Percentiles rank a stretch among this genome's conserved stretches.
phyloP scores from a whole-genome alignment of 2,888 invertebrate genomes.

The Lagria hirta region DNA sequence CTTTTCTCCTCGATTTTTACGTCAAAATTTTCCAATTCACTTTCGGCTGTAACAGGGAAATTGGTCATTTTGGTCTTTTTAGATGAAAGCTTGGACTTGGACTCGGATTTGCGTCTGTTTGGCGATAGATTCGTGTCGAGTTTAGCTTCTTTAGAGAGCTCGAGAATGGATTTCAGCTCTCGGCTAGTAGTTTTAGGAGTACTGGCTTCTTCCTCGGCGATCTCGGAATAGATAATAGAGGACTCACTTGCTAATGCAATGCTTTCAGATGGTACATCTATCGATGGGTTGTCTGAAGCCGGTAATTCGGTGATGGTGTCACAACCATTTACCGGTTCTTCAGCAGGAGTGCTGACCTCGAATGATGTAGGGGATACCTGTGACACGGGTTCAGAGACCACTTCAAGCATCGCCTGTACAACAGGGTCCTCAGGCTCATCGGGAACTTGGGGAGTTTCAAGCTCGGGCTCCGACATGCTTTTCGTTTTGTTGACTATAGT shows the following conservation, averaged over 20 bases:
- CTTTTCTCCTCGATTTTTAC: constrained; percentile 21
- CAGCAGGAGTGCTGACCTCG: not conserved
- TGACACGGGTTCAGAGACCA: too few species aligned
- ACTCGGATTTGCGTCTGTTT: constrained; percentile 54
- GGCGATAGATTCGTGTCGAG: constrained; percentile 57
- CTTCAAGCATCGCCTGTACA: too few species aligned
- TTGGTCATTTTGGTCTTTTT: constrained; percentile 28
- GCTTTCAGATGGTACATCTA: not conserved
- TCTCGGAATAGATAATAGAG: too few species aligned
- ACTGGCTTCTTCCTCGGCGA: constrained; percentile 2
- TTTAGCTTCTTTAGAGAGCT: constrained; percentile 69
- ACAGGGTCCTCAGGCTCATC: not conserved
- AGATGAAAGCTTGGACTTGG: constrained; percentile 26
- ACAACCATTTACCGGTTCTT: constrained; percentile 2
- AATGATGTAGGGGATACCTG: not conserved
- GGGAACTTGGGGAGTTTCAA: not conserved
- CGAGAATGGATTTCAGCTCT: constrained; percentile 65
- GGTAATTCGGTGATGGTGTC: constrained; percentile 1
- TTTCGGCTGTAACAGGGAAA: constrained; percentile 46
- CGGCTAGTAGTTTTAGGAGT: constrained; percentile 39
- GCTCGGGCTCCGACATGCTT: constrained; percentile 19
- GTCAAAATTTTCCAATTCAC: constrained; percentile 38
- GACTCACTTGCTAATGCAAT: constrained; percentile 14
- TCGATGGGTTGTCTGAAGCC: not conserved
- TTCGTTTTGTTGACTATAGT: constrained; percentile 15